A percentile compares a stretch with the other conserved stretches of the same genome.
These are phyloP conservation scores for Meandrusa payeni DNA, from an alignment of 2,888 invertebrate genomes.

Conservation along the genomic window DNA sequence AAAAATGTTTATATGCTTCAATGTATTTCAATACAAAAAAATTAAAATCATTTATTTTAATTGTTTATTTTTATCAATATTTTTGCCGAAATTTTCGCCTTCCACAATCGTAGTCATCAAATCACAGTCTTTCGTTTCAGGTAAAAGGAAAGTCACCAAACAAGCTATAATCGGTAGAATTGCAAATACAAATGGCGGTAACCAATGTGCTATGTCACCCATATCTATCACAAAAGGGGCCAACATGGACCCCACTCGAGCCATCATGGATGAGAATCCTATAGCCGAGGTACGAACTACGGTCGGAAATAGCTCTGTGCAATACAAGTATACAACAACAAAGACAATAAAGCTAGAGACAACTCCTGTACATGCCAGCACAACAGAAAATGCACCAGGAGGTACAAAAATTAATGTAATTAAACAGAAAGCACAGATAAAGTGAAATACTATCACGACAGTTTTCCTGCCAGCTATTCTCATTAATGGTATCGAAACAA, in stretches of 20 bases:
- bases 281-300: conserved; percentile 92
- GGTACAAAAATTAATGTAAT: conserved; percentile 81
- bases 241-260: conserved; percentile 91
- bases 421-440: conserved; percentile 81
- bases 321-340: conserved; percentile 91
- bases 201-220: conserved; percentile 69
- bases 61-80: conserved; percentile 26
- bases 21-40: too few relatives aligned
- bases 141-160: conserved; percentile 82
- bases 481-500: conserved; percentile 83
- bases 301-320: conserved; percentile 93
- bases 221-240: conserved; percentile 90
- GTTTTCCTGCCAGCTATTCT: conserved; percentile 84
- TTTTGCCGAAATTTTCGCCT: conserved; percentile 82
- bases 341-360: conserved; percentile 92
- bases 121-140: conserved; percentile 88
- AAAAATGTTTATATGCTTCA: too few relatives aligned
- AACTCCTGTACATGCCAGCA: conserved; percentile 86
- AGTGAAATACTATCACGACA: conserved; percentile 83
- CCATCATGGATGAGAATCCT: conserved; percentile 94
- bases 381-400: conserved; percentile 63
- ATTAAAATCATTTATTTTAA: background rate
- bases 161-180: conserved; percentile 80
- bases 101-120: conserved; percentile 91
- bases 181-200: conserved; percentile 88